Conservation (phyloP, 2,888 invertebrate species). For the Xanthorhoe designata region DNA sequence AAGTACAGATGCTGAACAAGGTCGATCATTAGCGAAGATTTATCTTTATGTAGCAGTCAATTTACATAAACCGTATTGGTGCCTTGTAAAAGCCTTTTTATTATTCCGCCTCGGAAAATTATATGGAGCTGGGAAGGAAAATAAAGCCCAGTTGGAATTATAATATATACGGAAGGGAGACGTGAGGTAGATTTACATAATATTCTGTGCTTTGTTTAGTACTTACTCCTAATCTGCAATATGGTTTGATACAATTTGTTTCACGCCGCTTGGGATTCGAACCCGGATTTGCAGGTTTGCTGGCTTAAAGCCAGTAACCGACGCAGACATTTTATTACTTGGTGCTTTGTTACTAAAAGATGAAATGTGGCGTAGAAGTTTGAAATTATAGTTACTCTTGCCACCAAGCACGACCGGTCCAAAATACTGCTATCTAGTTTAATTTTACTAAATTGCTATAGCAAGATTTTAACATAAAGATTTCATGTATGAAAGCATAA, state of each 20-base stretch:
- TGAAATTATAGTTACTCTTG: not conserved
- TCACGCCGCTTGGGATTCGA: slow-evolving; percentile 18
- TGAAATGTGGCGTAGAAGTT: slow-evolving; percentile 1
- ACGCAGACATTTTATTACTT: slow-evolving; percentile 13
- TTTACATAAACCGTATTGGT: slow-evolving; percentile 35
- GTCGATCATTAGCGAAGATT: slow-evolving; percentile 44
- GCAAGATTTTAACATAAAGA: no score
- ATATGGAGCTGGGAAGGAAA: slow-evolving; percentile 21
- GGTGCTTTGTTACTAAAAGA: slow-evolving; percentile 13
- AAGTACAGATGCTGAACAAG: slow-evolving; percentile 36
- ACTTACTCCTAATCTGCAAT: slow-evolving; percentile 23
- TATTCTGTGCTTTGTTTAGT: slow-evolving; percentile 26
- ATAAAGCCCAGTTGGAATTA: slow-evolving; percentile 30
- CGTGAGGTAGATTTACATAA: slow-evolving; percentile 28
- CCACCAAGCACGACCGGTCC: not conserved
- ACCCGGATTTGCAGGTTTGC: slow-evolving; percentile 17
- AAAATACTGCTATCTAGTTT: not conserved
- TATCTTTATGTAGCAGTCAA: slow-evolving; percentile 34
- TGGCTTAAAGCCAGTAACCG: slow-evolving; percentile 18
- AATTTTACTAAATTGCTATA: no score
- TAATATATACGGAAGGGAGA: slow-evolving; percentile 27
- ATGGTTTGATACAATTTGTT: slow-evolving; percentile 24
- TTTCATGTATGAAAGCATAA: no score
- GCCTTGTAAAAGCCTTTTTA: slow-evolving; percentile 28
- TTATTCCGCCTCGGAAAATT: slow-evolving; percentile 28